phyloP scores from a whole-genome alignment of 2,797 vertebrate species.

The Spea hammondii region DNA sequence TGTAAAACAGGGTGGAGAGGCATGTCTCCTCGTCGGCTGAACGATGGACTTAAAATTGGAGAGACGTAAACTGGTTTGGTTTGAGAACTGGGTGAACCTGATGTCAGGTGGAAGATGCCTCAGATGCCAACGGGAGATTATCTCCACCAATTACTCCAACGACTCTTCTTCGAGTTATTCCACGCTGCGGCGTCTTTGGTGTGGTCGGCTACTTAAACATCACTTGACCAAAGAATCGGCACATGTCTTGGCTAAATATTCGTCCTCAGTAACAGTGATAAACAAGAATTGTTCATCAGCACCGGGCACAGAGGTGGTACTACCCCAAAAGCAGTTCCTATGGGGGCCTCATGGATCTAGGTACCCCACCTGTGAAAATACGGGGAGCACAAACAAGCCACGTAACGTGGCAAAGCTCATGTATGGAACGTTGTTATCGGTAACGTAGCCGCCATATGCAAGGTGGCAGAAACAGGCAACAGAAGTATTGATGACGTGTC shows the following conservation, averaged over 20 bases:
- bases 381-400: no score
- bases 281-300: not conserved
- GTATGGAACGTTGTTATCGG: no score
- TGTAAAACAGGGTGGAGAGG: slow-evolving; percentile 17
- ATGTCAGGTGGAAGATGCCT: slow-evolving; percentile 31
- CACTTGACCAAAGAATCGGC: not conserved
- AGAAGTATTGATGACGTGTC: no score
- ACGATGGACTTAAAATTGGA: not conserved
- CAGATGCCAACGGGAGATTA: slow-evolving; percentile 22
- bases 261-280: not conserved
- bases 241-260: not conserved
- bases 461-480: no score
- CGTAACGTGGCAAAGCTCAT: no score
- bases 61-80: slow-evolving; percentile 28
- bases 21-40: slow-evolving; percentile 18
- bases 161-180: not conserved
- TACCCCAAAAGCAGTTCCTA: no score
- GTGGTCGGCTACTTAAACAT: slow-evolving; percentile 1
- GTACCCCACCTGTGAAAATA: no score
- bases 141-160: not conserved
- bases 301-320: no score
- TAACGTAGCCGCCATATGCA: no score
- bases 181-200: not conserved
- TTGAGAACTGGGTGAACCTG: slow-evolving; percentile 39
- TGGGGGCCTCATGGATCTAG: no score